phyloP scores from a whole-genome alignment of 53 echinoderm and acorn worm genomes.

The Pentamera pediparva region DNA sequence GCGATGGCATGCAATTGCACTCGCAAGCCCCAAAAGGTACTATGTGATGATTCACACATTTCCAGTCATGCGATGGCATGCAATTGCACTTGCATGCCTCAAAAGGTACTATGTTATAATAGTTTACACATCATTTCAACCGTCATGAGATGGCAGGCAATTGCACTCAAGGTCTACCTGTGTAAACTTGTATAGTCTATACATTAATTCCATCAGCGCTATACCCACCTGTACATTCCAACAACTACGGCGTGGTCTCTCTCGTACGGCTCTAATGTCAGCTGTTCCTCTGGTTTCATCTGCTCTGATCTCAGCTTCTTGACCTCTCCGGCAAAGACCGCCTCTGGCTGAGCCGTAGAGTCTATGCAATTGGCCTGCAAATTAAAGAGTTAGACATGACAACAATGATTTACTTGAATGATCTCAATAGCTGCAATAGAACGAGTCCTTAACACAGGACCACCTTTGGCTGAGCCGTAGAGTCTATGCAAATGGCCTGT shows the following conservation, averaged over 20 bases:
- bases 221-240: slow-evolving; percentile 80
- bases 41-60: no score
- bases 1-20: no score
- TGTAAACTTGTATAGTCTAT: no score
- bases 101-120: no score
- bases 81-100: no score
- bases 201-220: not conserved
- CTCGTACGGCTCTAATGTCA: slow-evolving; percentile 97
- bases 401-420: not conserved
- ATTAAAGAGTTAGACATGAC: not conserved
- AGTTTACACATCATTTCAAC: no score
- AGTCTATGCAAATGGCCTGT: slow-evolving; percentile 98
- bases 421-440: not conserved
- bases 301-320: slow-evolving; percentile 92
- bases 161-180: no score
- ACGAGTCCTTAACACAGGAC: slow-evolving; percentile 88
- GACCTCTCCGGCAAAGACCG: slow-evolving; percentile 90
- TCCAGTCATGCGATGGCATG: no score
- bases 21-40: no score
- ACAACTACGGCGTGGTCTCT: slow-evolving; percentile 99
- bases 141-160: no score
- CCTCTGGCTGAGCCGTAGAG: slow-evolving; percentile 93
- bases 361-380: slow-evolving; percentile 97
- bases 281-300: slow-evolving; percentile 93
- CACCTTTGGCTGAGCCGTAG: slow-evolving; percentile 91